Conservation (phyloP, 2,797 vertebrate genomes). For the Microctenopoma steveboyesi region DNA sequence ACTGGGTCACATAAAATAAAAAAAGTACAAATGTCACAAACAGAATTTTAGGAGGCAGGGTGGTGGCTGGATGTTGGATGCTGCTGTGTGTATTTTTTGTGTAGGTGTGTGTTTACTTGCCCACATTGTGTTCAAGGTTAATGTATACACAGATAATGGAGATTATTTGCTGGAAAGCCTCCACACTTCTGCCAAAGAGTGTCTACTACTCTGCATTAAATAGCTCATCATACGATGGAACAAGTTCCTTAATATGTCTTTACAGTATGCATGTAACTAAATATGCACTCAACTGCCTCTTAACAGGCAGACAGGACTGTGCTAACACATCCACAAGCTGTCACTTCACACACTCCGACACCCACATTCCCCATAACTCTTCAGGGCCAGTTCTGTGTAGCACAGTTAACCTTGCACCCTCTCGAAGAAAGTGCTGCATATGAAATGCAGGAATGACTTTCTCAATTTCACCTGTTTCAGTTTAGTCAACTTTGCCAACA, state of each 20-base stretch:
- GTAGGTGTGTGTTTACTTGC: conserved; percentile 23
- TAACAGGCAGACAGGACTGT: conserved; percentile 57
- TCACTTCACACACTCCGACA: conserved; percentile 34
- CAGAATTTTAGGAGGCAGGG: no score
- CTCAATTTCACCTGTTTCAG: conserved; percentile 18
- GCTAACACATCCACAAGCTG: conserved; percentile 35
- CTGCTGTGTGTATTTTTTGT: conserved; percentile 2
- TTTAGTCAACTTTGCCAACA: background rate
- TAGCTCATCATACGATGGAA: conserved; percentile 76
- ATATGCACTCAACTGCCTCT: conserved; percentile 32
- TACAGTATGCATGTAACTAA: conserved; percentile 40
- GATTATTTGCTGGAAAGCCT: conserved; percentile 72
- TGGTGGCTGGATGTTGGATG: background rate
- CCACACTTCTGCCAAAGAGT: conserved; percentile 60
- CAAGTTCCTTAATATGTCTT: conserved; percentile 75
- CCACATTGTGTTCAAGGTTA: conserved; percentile 75
- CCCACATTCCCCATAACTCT: conserved; percentile 41
- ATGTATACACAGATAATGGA: conserved; percentile 80
- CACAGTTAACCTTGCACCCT: conserved; percentile 46
- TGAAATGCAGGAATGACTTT: conserved; percentile 10
- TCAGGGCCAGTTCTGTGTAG: conserved; percentile 32
- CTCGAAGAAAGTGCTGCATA: conserved; percentile 21
- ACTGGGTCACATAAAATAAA: no score
- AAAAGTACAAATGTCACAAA: no score
- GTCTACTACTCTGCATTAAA: conserved; percentile 68